Base-by-base conservation (phyloP, 2,113 vertebrate genomes). In the Brachyhypopomus occidentalis region DNA sequence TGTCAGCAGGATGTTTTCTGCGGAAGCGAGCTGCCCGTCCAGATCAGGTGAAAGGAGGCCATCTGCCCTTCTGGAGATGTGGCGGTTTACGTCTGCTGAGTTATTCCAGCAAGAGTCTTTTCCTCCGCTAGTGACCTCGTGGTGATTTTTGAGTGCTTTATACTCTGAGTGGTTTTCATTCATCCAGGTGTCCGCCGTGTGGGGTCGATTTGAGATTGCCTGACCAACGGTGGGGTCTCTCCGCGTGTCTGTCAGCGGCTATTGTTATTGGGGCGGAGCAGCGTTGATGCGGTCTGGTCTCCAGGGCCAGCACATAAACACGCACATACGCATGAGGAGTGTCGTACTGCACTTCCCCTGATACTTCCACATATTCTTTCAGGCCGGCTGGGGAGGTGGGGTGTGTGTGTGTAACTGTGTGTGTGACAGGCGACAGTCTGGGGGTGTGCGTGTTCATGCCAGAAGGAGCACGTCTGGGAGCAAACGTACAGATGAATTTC, bases 361-460 rank as follows among this genome's bases (percentile, higher is more conserved):
- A 56, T 77, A 84, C 79, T 85, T 86, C 83, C 84, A 84, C 72
- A 69, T 71, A 87, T 85, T 85, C 84, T 82, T 63, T 1, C 73
- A 64, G 30, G 36, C 3, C 55, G 19, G n/a, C 64, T 76, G 62
- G 38, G 58, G 38, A 41, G 59, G 14, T 25, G 34, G 75, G 6
- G 58, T 45, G 67, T 48, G 3, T 22, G 55, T 75, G 82, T 75
- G 72, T 83, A n/a, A 69, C 75, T 64, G 41, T 79, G 67, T 73
- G 74, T 63, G 72, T 38, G 72, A 14, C n/a, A 27, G 59, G 16
- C 36, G 4, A n/a, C 27, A 52, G 17, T 22, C 34, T 38, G 19
- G 11, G 45, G 45, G 25, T 23, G 64, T 75, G 62, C 55, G 58
- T 72, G 69, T 79, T 62, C 36, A 34, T 56, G 25, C 19, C 34